Evolutionary conservation across 2,797 vertebrate genomes (phyloP).

Genomic region (Microhierax caerulescens): DNA sequence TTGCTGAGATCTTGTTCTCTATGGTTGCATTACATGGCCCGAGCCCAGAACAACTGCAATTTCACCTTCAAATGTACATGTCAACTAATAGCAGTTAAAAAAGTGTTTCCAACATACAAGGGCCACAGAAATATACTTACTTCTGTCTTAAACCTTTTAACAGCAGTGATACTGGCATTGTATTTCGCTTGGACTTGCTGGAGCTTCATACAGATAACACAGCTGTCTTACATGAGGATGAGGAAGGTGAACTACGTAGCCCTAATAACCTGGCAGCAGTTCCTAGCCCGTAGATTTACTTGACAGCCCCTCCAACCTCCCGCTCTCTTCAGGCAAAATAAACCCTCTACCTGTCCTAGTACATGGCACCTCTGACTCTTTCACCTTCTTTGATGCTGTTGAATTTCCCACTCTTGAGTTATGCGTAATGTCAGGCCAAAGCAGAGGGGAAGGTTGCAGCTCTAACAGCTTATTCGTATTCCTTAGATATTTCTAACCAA

Average conservation of each 20-base stretch:
- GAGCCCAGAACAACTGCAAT: background rate
- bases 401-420: background rate
- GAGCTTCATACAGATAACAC: fast-evolving
- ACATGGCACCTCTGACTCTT: background rate
- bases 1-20: background rate
- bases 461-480: background rate
- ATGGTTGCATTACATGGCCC: background rate
- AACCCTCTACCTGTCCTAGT: background rate
- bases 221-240: background rate
- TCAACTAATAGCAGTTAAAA: background rate
- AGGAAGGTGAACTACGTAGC: background rate
- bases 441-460: conserved; percentile 2
- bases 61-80: conserved; percentile 4
- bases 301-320: background rate
- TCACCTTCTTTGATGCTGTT: background rate
- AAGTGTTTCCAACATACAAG: background rate
- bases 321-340: background rate
- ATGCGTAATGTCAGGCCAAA: conserved; percentile 27
- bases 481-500: conserved; percentile 39
- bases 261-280: background rate
- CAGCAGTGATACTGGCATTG: background rate
- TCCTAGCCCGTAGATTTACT: background rate
- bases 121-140: background rate
- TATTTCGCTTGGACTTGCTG: background rate
- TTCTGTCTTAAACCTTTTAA: background rate